These are phyloP conservation scores for Ylistrum balloti DNA, from an alignment of 1,140 invertebrate genomes.

Conservation along the genomic window DNA sequence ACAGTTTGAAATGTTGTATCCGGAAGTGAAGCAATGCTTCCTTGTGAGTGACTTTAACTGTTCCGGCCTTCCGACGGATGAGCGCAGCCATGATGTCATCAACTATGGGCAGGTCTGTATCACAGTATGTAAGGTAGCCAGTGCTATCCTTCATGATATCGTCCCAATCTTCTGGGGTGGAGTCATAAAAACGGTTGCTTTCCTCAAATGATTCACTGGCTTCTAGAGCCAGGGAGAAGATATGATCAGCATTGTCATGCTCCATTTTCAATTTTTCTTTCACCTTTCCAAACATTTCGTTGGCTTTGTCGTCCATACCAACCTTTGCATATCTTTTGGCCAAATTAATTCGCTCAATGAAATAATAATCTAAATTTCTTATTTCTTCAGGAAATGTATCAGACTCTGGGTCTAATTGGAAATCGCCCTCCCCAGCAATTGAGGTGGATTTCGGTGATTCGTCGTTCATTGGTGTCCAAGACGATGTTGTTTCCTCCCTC, in stretches of 20 bases:
- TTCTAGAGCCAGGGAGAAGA: not conserved
- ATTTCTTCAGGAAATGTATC: not conserved
- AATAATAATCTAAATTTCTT: not conserved
- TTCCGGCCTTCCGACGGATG: not conserved
- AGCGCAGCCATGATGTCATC: not conserved
- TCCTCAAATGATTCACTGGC: not conserved
- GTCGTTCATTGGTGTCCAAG: not conserved
- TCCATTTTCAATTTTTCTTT: conserved; percentile 17
- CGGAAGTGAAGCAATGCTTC: not conserved
- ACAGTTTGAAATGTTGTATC: not conserved
- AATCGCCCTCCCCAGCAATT: not conserved
- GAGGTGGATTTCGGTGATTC: not conserved
- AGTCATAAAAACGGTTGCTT: not conserved
- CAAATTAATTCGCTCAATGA: not conserved
- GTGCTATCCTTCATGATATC: not conserved
- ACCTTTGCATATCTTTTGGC: not conserved
- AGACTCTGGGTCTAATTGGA: not conserved
- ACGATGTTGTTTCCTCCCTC: not conserved
- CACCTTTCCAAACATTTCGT: not conserved
- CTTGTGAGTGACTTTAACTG: not conserved
- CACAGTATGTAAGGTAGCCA: not conserved
- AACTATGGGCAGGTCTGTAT: not conserved
- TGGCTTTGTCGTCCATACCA: not conserved
- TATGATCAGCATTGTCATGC: not conserved
- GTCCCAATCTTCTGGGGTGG: not conserved